These are phyloP conservation scores for Cherax quadricarinatus DNA, from an alignment of 1,140 invertebrate genomes.

Conservation along the genomic window DNA sequence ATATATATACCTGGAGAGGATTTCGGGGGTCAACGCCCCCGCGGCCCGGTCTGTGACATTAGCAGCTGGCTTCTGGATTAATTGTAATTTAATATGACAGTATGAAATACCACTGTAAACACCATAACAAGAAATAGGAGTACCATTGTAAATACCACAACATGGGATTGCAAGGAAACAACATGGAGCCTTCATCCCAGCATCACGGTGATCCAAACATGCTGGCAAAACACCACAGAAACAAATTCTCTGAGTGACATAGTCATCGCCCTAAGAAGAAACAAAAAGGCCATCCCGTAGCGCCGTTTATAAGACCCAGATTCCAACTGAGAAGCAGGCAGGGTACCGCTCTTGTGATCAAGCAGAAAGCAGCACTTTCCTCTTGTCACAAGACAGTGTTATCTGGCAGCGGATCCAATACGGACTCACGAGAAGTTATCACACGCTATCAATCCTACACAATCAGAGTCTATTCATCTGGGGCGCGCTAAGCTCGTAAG, in stretches of 20 bases:
- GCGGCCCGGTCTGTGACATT: no score
- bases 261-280: background rate
- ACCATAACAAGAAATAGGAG: no score
- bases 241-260: constrained; percentile 11
- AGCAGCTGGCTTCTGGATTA: no score
- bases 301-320: background rate
- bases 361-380: background rate
- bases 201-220: background rate
- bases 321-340: background rate
- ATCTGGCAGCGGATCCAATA: constrained; percentile 60
- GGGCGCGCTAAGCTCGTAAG: constrained; percentile 48
- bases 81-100: no score
- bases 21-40: no score
- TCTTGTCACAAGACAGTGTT: constrained; percentile 7
- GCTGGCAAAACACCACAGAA: background rate
- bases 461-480: constrained; percentile 65
- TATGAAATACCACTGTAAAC: no score
- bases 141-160: no score
- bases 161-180: no score
- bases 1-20: no score
- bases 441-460: constrained; percentile 64
- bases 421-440: constrained; percentile 60
- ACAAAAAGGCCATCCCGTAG: background rate
- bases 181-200: no score
- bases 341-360: background rate